Evolutionary conservation across 2,113 vertebrate genomes (phyloP), one percentile per base, ranked within the genome.

Genomic region (Silurus glanis): DNA sequence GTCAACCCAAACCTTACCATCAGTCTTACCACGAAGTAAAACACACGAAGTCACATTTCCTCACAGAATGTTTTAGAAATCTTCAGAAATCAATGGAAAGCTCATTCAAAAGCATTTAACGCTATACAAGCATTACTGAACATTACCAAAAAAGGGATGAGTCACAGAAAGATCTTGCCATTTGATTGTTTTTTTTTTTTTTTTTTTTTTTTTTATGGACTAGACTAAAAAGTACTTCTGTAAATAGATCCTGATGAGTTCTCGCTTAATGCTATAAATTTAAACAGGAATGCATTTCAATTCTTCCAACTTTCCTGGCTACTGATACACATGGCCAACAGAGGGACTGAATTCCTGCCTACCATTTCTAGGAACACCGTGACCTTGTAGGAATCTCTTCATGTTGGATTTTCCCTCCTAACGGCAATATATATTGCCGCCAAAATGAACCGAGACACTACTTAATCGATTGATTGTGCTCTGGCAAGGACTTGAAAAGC

Each of bases 401-500:
- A 14, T 19, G 28, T 6, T 58, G 28, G 10, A 53, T n/a, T 79
- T 47, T n/a, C 49, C 4, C 47, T 53, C 58, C 4, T 4, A 78
- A 64, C 8, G 23, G 74, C 62, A 53, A 85, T 19, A 76, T 67
- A 79, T 53, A 53, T 5, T 14, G 80, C 25, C 4, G 12, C 23
- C 58, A 23, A 56, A 87, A 78, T 83, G 6, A 71, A 87, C n/a
- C 4, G 13, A 83, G 67, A 56, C 61, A n/a, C 49, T 19, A 64
- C 67, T 86, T 86, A 83, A 88, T 85, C 80, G 66, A 87, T 85
- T 58, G 69, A 56, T 62, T 16, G n/a, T 47, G 55, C 67, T 88
- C 78, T 85, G 82, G 79, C 62, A 80, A 21, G 21, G 59, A n/a
- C 58, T 37, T 3, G 51, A 28, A 81, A 45, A 56, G 62, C 14